These are phyloP conservation scores for Drosophila ananassae DNA, from an alignment of 1,140 invertebrate species.

Conservation along the genomic window DNA sequence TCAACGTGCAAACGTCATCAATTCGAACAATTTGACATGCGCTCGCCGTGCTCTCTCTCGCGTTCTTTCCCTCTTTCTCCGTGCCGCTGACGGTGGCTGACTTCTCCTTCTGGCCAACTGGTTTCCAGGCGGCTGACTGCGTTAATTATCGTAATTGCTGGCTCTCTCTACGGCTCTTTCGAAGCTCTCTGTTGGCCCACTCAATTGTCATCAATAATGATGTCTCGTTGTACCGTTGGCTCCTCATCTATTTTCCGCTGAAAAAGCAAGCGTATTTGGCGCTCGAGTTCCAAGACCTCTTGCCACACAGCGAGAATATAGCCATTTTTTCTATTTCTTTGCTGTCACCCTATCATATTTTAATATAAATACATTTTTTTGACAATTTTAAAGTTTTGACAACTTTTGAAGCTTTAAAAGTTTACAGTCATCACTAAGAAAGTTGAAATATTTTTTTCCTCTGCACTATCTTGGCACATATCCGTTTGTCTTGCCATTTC, in stretches of 20 bases:
- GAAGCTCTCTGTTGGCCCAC: constrained; percentile 72
- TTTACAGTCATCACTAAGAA: not conserved
- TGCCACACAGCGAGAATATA: constrained; percentile 19
- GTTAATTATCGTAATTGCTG: constrained; percentile 81
- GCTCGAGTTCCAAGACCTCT: constrained; percentile 54
- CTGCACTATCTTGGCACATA: constrained; percentile 28
- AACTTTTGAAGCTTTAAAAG: too few species aligned
- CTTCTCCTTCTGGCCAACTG: constrained; percentile 16
- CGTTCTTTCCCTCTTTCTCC: constrained; percentile 10
- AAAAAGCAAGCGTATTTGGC: constrained; percentile 77
- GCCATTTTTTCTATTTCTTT: not conserved
- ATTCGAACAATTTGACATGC: constrained; percentile 82
- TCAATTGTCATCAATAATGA: constrained; percentile 84
- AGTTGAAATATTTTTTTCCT: not conserved
- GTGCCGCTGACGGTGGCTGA: constrained; percentile 2
- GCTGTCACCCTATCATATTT: too few species aligned
- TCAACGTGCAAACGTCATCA: constrained; percentile 81
- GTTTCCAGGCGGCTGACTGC: constrained; percentile 70
- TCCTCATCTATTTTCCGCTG: constrained; percentile 72
- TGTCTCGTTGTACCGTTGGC: constrained; percentile 79
- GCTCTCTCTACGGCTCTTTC: constrained; percentile 32
- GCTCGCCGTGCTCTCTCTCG: constrained; percentile 29
- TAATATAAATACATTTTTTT: too few species aligned
- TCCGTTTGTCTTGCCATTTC: constrained; percentile 34
- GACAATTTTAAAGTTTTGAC: not conserved